Evolutionary conservation across 2,113 vertebrate species (phyloP).

Genomic region (Thamnaconus septentrionalis): DNA sequence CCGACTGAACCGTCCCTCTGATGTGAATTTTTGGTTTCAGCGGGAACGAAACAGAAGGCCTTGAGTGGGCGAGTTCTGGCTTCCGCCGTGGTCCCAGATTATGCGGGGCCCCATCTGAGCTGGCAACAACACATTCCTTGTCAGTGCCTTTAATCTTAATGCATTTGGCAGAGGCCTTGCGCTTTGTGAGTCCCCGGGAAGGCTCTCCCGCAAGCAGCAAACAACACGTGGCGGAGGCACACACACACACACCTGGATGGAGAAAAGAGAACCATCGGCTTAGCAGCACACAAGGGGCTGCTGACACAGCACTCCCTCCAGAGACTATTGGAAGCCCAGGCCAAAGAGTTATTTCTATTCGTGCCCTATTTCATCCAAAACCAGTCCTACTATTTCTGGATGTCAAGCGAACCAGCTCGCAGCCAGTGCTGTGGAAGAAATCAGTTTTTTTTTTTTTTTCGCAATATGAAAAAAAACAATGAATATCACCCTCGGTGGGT

Average conservation of each 20-base stretch:
- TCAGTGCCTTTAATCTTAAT: slow-evolving; percentile 80
- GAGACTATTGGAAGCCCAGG: slow-evolving; percentile 38
- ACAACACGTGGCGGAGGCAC: neutral
- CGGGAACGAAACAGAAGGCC: slow-evolving; percentile 43
- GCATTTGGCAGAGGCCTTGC: slow-evolving; percentile 77
- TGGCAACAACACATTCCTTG: slow-evolving; percentile 81
- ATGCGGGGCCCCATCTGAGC: slow-evolving; percentile 81
- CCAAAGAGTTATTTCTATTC: slow-evolving; percentile 62
- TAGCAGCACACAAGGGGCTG: slow-evolving; percentile 31
- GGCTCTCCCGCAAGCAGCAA: slow-evolving; percentile 72
- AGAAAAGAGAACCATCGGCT: slow-evolving; percentile 45
- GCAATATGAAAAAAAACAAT: slow-evolving; percentile 2
- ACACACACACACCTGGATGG: slow-evolving; percentile 44
- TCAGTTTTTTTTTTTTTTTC: neutral
- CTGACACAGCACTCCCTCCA: slow-evolving; percentile 45
- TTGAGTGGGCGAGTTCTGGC: slow-evolving; percentile 70
- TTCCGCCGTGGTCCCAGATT: slow-evolving; percentile 83
- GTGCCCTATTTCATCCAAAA: slow-evolving; percentile 63
- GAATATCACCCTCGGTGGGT: slow-evolving; percentile 6
- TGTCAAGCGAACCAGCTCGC: slow-evolving; percentile 16
- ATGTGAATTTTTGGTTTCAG: slow-evolving; percentile 16
- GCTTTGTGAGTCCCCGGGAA: slow-evolving; percentile 63
- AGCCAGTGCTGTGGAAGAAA: slow-evolving; percentile 9
- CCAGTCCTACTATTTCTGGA: slow-evolving; percentile 53
- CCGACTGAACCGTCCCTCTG: slow-evolving; percentile 11